Evolutionary conservation across 2,113 vertebrate genomes (phyloP), one percentile per base, ranked within the genome.

Genomic region (Crotophaga sulcirostris): DNA sequence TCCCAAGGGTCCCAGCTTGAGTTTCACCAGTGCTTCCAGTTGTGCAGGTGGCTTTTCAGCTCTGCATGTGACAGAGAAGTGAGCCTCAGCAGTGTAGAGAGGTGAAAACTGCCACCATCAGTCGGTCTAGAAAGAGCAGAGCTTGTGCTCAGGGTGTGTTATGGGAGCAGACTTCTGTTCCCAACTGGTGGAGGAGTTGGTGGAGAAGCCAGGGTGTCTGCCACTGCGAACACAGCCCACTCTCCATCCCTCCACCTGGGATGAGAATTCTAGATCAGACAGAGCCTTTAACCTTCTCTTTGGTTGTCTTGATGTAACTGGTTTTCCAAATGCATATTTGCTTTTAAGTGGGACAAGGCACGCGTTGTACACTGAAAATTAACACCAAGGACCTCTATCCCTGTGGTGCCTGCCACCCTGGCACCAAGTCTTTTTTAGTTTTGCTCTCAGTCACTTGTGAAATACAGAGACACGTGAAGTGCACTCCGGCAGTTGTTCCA

Each of bases 401-500:
- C 1, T 16, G 63, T 29, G 36, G 56, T 42, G 29, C 15, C 63
- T 75, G 45, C 51, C 33, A 8, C 44, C 52, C 76, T 9, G 15
- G 33, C 5, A 59, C 69, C 62, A 63, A 68, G 38, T 49, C 28
- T 25, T 3, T 0, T 60, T 63, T 51, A 34, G 21, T 36, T 69
- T 51, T 85, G 7, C 6, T 58, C n/a, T 49, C 31, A 3, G 31
- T 54, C 51, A 3, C 56, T 33, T 10, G 3, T 49, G 94, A 60
- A 28, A 40, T 28, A 10, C 0, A 2, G 49, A 26, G 58, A 6
- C 10, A 6, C 3, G 4, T 1, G 6, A 45, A 68, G n/a, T 18
- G 49, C 45, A 16, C 56, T n/a, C 6, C 1, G 49, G 47, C 20
- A 6, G 34, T 21, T 14, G 23, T 45, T 85, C 66, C 58, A 26